Percentiles rank a stretch among this genome's conserved stretches.
Conservation (phyloP, 2,113 vertebrate genomes). For the Ptychochromis oligacanthus region DNA sequence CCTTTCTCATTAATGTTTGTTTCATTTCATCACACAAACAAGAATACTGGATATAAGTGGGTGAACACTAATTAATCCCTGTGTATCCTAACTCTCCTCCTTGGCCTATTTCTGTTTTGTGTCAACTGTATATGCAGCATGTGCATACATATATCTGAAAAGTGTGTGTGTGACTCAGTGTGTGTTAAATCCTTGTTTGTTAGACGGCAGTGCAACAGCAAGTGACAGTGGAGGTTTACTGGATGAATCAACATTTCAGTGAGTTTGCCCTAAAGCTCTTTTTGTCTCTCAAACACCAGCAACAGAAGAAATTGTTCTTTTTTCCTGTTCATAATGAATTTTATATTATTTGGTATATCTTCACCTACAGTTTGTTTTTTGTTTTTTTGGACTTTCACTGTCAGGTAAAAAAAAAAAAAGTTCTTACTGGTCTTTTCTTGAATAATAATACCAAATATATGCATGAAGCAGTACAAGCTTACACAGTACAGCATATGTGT, state of each 20-base stretch:
- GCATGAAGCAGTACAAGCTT: background rate
- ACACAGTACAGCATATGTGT: background rate
- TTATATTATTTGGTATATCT: background rate
- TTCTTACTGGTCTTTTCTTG: background rate
- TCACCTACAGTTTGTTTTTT: too few relatives aligned
- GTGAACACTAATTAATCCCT: constrained; percentile 1
- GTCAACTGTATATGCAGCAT: background rate
- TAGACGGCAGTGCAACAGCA: background rate
- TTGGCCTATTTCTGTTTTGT: background rate
- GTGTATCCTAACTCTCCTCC: background rate
- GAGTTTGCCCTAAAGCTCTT: background rate
- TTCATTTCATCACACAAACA: background rate
- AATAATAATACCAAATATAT: background rate
- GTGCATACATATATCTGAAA: background rate
- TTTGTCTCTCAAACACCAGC: background rate
- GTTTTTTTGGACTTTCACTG: background rate
- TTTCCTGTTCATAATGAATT: background rate
- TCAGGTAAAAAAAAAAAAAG: background rate
- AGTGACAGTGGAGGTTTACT: constrained; percentile 12
- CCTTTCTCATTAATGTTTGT: background rate
- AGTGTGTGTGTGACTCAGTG: background rate
- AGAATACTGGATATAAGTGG: background rate
- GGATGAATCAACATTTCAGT: constrained; percentile 21
- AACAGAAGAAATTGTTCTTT: background rate
- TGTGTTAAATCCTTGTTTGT: background rate